Base-by-base conservation (phyloP, 2,888 invertebrate species). In the Drosophila paranaensis region DNA sequence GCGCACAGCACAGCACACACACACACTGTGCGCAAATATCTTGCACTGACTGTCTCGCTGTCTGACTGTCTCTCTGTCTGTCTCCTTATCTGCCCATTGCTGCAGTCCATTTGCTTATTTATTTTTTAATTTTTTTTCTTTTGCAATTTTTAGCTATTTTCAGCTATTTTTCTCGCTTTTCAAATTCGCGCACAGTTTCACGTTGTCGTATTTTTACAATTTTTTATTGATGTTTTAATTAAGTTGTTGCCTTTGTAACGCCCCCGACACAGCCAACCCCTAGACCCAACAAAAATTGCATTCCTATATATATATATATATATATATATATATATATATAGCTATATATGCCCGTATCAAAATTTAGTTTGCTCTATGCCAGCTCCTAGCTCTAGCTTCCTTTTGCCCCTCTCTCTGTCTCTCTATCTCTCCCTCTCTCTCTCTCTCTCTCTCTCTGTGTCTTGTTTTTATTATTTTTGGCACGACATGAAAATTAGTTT, bases 141-240 rank as follows among this genome's bases (percentile, higher is more conserved):
- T 46, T 63, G 73, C 68, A 77, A 58, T 79, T 77, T 74, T 77
- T 74, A 27, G 71, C 75, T 71, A 75, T 77, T 77, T 77, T 74
- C 51, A 70, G 71, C n/a, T n/a, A n/a, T 61, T 75, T 71, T 64
- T 70, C 71, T 43, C 53, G 53, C 45, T 77, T 74, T 75, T 66
- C 76, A 79, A 77, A 75, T 75, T 76, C 76, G 66, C 75, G 54
- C 73, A 74, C 78, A 78, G 48, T 70, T 79, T 74, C 70, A 71
- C 55, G 54, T 66, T 79, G 71, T 70, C 79, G 66, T 76, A 68
- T 82, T 86, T 80, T 80, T 82, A 74, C 75, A 79, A 80, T 86
- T 74, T 87, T 87, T 87, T 88, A 87, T 87, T 87, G 87, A 87
- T 87, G 89, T 82, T 82, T 87, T 87, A 89, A 88, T 87, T 89